Evolutionary conservation across 2,888 invertebrate species (phyloP), one percentile per base, ranked within the genome.

Genomic region (Ctenicera cuprea): DNA sequence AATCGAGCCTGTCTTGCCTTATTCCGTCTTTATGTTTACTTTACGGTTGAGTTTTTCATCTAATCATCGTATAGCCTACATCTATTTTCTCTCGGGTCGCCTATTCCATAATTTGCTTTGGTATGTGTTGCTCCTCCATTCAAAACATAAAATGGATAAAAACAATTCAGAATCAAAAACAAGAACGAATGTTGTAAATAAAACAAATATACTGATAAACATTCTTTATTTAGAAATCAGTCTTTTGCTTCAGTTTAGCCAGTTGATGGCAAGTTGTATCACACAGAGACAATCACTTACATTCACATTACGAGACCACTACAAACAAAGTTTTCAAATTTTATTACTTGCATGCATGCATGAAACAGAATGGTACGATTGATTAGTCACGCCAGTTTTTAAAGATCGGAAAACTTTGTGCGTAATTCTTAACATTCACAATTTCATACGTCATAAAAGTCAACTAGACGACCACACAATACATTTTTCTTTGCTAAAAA

Each of bases 211-310:
- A 41, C 45, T 67, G 69, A 75, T 73, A 73, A 75, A 77, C 77
- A 80, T 80, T 81, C 80, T 82, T 84, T 85, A 85, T 82, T 82
- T 82, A 85, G 84, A 85, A 85, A 85, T 86, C 86, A 86, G 86
- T 86, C 86, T 86, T 86, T 84, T 85, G 81, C 81, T 79, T 84
- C 85, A 85, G 84, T 85, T 83, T 82, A 77, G 81, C 81, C 82
- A 76, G 65, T 80, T 75, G 77, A 77, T 74, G 82, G 81, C 81
- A 79, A 82, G 81, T 81, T 83, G 81, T 86, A 85, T 86, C 85
- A 85, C 86, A 86, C 85, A 82, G 79, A 84, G 79, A 85, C 85
- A 84, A 85, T 85, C 85, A 85, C 83, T 84, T 79, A 84, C 84
- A 84, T 83, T 80, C 83, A 84, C 82, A 75, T 52, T 54, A 71